Evolutionary conservation across 1,140 invertebrate species (phyloP).

Genomic region (Daktulosphaira vitifoliae): DNA sequence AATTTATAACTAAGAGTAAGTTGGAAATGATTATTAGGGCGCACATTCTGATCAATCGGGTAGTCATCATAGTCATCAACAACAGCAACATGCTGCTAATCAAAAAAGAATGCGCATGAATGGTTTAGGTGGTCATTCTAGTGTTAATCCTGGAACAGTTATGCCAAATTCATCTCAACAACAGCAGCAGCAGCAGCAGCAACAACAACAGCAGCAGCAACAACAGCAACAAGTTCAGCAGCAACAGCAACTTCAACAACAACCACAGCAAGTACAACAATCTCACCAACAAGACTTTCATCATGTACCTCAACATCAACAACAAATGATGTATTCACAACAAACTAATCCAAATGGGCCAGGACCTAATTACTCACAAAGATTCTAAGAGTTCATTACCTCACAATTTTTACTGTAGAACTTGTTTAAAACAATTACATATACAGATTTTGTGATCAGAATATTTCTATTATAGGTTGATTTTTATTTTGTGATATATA

Average conservation of each 20-base stretch:
- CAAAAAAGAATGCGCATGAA: constrained; percentile 54
- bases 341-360: constrained; percentile 10
- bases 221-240: constrained; percentile 40
- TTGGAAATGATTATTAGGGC: constrained; percentile 38
- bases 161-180: constrained; percentile 45
- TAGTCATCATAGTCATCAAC: constrained; percentile 41
- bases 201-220: constrained; percentile 42
- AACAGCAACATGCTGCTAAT: constrained; percentile 47
- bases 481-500: too few relatives aligned
- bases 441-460: too few relatives aligned
- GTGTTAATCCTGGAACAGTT: constrained; percentile 34
- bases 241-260: constrained; percentile 38
- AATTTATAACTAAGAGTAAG: too few relatives aligned
- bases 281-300: constrained; percentile 40
- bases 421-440: too few relatives aligned
- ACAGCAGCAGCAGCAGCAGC: constrained; percentile 43
- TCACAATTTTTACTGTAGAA: too few relatives aligned
- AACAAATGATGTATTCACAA: constrained; percentile 39
- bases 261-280: constrained; percentile 39
- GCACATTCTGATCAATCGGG: constrained; percentile 40
- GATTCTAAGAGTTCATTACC: too few relatives aligned
- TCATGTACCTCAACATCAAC: constrained; percentile 39
- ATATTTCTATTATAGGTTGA: too few relatives aligned
- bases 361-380: constrained; percentile 10
- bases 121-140: constrained; percentile 40